Percentiles rank a stretch among this genome's conserved stretches.
phyloP scores from a whole-genome alignment of 2,888 invertebrate species.

The Lysandra coridon region DNA sequence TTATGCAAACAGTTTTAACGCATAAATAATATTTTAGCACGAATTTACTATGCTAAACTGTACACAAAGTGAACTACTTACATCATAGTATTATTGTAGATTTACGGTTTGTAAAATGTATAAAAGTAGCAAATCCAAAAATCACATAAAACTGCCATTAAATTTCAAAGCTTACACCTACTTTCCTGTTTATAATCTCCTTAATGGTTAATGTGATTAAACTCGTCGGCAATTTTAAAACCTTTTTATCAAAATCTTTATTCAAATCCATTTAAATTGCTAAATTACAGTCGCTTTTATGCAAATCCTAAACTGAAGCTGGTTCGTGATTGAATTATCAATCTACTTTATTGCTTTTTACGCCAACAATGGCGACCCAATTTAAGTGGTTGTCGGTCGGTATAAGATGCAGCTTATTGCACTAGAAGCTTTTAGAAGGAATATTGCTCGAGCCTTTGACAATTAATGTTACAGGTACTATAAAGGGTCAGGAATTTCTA shows the following conservation, averaged over 20 bases:
- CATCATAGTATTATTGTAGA: background rate
- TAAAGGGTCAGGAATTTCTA: background rate
- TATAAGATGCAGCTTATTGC: constrained; percentile 61
- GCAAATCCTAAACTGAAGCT: constrained; percentile 27
- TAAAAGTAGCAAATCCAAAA: background rate
- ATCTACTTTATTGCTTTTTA: constrained; percentile 33
- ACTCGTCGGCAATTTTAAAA: background rate
- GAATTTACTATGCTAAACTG: background rate
- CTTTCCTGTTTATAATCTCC: constrained; percentile 2
- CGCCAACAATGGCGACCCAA: constrained; percentile 38
- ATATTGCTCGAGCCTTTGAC: constrained; percentile 51
- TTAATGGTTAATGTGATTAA: constrained; percentile 19
- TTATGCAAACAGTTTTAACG: background rate
- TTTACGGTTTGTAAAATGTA: background rate
- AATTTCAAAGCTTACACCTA: background rate
- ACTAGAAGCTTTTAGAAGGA: constrained; percentile 52
- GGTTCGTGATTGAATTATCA: constrained; percentile 32
- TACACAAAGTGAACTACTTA: background rate
- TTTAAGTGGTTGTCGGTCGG: constrained; percentile 39
- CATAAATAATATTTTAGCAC: background rate
- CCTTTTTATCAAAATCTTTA: constrained; percentile 20
- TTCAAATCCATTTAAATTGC: constrained; percentile 29
- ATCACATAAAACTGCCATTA: background rate
- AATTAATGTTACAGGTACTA: constrained; percentile 34
- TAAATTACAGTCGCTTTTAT: constrained; percentile 29